phyloP scores from a whole-genome alignment of 2,888 invertebrate genomes.

The Leptinotarsa rubiginosa region DNA sequence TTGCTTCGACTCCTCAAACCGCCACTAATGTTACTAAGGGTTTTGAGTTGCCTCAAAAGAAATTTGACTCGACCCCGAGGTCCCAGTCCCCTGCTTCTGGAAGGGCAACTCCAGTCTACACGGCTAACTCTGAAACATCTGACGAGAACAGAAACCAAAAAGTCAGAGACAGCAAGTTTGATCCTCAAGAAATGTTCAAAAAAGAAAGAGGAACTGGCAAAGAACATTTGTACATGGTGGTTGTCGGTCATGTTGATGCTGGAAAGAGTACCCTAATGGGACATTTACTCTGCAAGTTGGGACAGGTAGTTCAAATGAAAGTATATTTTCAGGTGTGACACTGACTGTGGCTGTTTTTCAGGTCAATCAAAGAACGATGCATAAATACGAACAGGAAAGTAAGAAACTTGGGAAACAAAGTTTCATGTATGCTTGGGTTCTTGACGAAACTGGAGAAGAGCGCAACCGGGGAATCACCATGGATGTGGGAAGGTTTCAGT shows the following conservation, averaged over 20 bases:
- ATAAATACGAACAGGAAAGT: constrained; percentile 97
- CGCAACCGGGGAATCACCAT: constrained; percentile 97
- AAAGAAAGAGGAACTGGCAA: constrained; percentile 85
- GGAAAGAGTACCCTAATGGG: constrained; percentile 99
- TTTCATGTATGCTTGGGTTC: constrained; percentile 98
- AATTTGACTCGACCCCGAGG: constrained; percentile 69
- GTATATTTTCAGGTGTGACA: not conserved
- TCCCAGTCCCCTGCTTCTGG: constrained; percentile 70
- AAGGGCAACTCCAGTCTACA: constrained; percentile 67
- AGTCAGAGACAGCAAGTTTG: constrained; percentile 70
- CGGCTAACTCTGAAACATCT: constrained; percentile 38
- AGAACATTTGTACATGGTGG: constrained; percentile 90
- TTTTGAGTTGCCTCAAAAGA: constrained; percentile 67
- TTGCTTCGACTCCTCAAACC: constrained; percentile 66
- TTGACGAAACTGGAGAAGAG: constrained; percentile 99
- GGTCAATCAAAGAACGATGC: constrained; percentile 86
- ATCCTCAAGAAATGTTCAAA: constrained; percentile 74
- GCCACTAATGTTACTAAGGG: constrained; percentile 70
- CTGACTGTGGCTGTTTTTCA: constrained; percentile 44
- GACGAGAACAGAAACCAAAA: constrained; percentile 53
- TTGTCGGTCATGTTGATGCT: constrained; percentile 97
- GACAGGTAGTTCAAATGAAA: constrained; percentile 70
- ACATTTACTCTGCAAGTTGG: constrained; percentile 86
- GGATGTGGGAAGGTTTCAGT: constrained; percentile 95
- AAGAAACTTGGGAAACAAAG: constrained; percentile 97